Evolutionary conservation across 53 echinoderm and acorn worm species (phyloP), one percentile per base, ranked within the genome.

Genomic region (Henricia sp.): DNA sequence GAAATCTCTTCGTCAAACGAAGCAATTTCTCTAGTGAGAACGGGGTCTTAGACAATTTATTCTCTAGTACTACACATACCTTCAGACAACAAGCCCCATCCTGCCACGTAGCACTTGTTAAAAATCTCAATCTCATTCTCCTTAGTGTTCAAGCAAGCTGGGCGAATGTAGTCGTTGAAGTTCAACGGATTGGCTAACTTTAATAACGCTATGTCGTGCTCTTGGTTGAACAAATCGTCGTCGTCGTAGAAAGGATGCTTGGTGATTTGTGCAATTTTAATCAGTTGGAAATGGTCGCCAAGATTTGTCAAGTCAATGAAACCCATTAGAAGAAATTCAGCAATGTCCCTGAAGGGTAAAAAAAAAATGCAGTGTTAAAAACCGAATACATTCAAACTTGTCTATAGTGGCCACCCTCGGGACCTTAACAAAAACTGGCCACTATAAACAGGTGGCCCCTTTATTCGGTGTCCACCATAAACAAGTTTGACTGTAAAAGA

Each of bases 141-240:
- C 24, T 69, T 73, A 0, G 77, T 82, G 21, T 93, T 69, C 13
- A 96, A 64, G 43, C 96, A 96, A 29, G 89, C 91, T 6, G 93
- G 89, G 48, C 89, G 38, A 10, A 93, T 68, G 78, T 78, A 77
- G 23, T 84, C 89, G 2, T 77, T 93, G 39, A 93, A 75, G 14
- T 77, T 44, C 2, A 96, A 68, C 1, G 78, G 74, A 1, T 63
- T 40, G 0, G 72, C 54, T 39, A 96, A 70, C 21, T 72, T 71
- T 56, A 96, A 48, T 36, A 96, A 52, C 11, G 96, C 89, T 3
- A 96, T 83, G 62, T 96, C 96, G 30, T 86, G 28, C 35, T 86
- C 64, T 0, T 14, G 10, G 1, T 53, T 62, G 14, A 52, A 52
- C 2, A 21, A 8, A 4, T 67, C 42, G 1, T 48, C 37, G 1